phyloP scores from a whole-genome alignment of 2,797 vertebrate species.

The Myripristis jacobus region DNA sequence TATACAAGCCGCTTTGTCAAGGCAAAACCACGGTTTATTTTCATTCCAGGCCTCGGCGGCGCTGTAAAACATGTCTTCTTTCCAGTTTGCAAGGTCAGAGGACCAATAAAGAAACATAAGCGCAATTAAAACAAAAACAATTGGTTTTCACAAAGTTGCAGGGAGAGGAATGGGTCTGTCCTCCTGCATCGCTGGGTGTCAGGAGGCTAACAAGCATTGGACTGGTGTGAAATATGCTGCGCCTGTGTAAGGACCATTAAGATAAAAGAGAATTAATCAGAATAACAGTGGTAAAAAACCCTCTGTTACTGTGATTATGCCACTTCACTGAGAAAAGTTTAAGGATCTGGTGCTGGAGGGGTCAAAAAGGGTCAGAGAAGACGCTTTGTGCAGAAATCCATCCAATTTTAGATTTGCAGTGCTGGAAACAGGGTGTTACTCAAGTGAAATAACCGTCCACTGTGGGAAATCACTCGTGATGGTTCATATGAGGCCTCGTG shows the following conservation, averaged over 20 bases:
- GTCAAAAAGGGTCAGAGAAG: background rate
- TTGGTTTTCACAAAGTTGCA: conserved; percentile 10
- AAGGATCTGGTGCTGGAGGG: background rate
- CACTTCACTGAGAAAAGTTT: conserved; percentile 6
- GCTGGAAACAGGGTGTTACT: background rate
- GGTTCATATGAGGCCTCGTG: background rate
- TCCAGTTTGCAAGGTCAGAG: conserved; percentile 23
- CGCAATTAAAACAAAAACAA: conserved; percentile 20
- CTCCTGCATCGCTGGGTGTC: no score
- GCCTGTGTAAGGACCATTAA: conserved; percentile 9
- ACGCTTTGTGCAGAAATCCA: background rate
- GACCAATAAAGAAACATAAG: conserved; percentile 52
- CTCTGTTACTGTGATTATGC: conserved; percentile 10
- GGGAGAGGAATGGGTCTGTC: conserved; percentile 16
- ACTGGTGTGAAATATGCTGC: conserved; percentile 23
- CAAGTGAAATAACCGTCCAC: background rate
- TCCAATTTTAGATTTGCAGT: background rate
- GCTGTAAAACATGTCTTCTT: conserved; percentile 29
- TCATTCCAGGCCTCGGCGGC: conserved; percentile 34
- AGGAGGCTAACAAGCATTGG: conserved; percentile 46
- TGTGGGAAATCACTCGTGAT: background rate
- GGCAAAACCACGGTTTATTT: conserved; percentile 7
- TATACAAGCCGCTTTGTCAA: background rate
- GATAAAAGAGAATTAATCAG: conserved; percentile 18
- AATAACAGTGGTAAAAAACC: conserved; percentile 6